A percentile compares a stretch with the other conserved stretches of the same genome.
These are phyloP conservation scores for Gryon sp. DNA, from an alignment of 1,140 invertebrate genomes.

Conservation along the genomic window DNA sequence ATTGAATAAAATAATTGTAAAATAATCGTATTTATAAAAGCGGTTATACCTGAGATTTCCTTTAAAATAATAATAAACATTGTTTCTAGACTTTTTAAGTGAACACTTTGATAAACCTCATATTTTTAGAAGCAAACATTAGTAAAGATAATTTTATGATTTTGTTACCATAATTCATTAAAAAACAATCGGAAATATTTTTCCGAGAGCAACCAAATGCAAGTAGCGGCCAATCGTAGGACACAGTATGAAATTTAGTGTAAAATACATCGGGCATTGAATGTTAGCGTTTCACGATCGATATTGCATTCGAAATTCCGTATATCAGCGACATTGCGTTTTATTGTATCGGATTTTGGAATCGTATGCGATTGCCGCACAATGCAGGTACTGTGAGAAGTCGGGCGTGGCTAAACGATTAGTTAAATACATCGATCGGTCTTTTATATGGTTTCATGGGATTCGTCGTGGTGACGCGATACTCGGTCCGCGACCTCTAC, in stretches of 20 bases:
- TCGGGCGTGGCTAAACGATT: constrained; percentile 63
- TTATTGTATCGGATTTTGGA: constrained; percentile 37
- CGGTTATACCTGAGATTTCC: too few relatives aligned
- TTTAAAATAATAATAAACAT: too few relatives aligned
- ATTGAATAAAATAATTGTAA: too few relatives aligned
- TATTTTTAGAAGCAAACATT: too few relatives aligned
- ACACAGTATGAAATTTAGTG: constrained; percentile 48
- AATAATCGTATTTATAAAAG: too few relatives aligned
- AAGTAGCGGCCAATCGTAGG: constrained; percentile 31
- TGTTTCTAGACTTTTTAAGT: too few relatives aligned
- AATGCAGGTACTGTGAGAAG: constrained; percentile 55
- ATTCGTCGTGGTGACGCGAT: constrained; percentile 52
- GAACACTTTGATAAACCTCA: too few relatives aligned
- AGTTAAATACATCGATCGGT: constrained; percentile 64
- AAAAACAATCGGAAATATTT: constrained; percentile 26
- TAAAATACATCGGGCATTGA: constrained; percentile 32
- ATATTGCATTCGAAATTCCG: constrained; percentile 52
- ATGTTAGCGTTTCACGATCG: constrained; percentile 36
- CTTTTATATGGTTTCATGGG: constrained; percentile 68
- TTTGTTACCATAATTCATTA: too few relatives aligned
- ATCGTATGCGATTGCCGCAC: constrained; percentile 54
- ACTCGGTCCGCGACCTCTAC: constrained; percentile 70
- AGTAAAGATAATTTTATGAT: too few relatives aligned
- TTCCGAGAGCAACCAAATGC: constrained; percentile 26
- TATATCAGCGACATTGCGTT: constrained; percentile 39